Evolutionary conservation across 2,888 invertebrate genomes (phyloP).

Genomic region (Calameuta filiformis): DNA sequence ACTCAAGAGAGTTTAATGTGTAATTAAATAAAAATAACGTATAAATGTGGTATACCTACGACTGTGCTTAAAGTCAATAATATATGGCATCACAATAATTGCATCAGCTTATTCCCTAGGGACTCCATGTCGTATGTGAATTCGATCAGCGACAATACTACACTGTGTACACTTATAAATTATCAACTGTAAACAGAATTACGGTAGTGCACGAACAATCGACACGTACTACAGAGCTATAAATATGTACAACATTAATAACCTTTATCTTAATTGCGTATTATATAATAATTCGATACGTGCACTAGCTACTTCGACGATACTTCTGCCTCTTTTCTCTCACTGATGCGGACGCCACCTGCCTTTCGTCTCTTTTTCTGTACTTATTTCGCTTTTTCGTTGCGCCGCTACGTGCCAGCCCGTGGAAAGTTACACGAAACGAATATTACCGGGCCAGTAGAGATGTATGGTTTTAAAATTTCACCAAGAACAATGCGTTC

Average conservation of each 20-base stretch:
- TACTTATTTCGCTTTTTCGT: no score
- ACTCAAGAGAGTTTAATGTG: slow-evolving; percentile 32
- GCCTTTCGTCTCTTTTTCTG: no score
- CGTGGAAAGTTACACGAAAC: no score
- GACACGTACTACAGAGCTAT: slow-evolving; percentile 47
- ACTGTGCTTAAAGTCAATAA: slow-evolving; percentile 41
- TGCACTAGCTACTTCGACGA: slow-evolving; percentile 22
- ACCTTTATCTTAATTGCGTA: slow-evolving; percentile 28
- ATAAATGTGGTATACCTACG: slow-evolving; percentile 36
- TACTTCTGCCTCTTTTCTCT: no score
- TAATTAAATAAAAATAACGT: slow-evolving; percentile 51
- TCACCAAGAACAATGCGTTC: no score
- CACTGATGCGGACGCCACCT: no score
- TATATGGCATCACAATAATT: slow-evolving; percentile 53
- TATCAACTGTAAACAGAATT: slow-evolving; percentile 41
- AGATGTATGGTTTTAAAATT: no score
- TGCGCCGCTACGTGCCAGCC: no score
- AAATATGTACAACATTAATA: slow-evolving; percentile 47
- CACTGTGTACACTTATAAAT: slow-evolving; percentile 43
- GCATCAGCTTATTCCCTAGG: slow-evolving; percentile 40
- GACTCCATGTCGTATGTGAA: slow-evolving; percentile 36
- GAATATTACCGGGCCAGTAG: no score
- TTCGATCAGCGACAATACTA: slow-evolving; percentile 31
- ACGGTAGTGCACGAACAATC: slow-evolving; percentile 44
- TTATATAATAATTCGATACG: slow-evolving; percentile 14